Evolutionary conservation across 2,888 invertebrate genomes (phyloP), one percentile per base, ranked within the genome.

Genomic region (Polyommatus icarus): DNA sequence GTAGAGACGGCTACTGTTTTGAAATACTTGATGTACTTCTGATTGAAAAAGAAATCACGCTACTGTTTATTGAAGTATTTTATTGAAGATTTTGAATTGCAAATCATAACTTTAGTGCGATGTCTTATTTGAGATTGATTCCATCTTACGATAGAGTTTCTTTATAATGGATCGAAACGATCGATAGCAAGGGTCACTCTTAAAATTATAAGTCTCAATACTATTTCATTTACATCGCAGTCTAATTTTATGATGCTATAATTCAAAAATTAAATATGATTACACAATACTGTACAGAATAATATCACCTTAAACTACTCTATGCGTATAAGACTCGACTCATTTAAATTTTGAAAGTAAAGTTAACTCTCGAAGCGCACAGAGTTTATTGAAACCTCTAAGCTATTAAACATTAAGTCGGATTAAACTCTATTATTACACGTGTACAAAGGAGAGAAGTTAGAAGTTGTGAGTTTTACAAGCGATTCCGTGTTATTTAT

Each of bases 401-500:
- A 83, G 84, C 84, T 83, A 84, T 83, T 83, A 84, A 88, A 88
- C 88, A 88, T 83, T 87, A 84, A 80, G 89, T 88, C 89, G 87
- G 89, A 89, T 91, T 89, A 89, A 87, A 87, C 84, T 89, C 89
- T 88, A 90, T 91, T 89, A 93, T 91, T 90, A 92, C 91, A 90
- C 87, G 84, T 86, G 87, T 89, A 90, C 90, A 91, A 91, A 87
- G 83, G 87, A 80, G 85, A 82, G 83, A 85, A 89, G 87, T 91
- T 90, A 92, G 90, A 91, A 89, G 89, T 89, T 88, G 89, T 87
- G 89, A 88, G 89, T 91, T 91, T 91, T 92, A 93, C 91, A 92
- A 92, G 91, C 90, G 90, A 91, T 93, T 93, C 91, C 89, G 88
- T 85, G 90, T 92, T 91, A 92, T 94, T 91, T 93, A 93, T 93